Percentiles rank a stretch among this genome's conserved stretches.
These are phyloP conservation scores for Macaca fascicularis DNA, from an alignment of 2,113 vertebrate genomes.

Conservation along the genomic window T2T-MFA8v1.1 NC_088378.1:68153001-68153500, in stretches of 20 bases:
- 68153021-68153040: not conserved
- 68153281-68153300: not conserved
- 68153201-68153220: not conserved
- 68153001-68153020: accelerated
- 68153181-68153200: not conserved
- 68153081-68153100: not conserved
- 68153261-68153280: not conserved
- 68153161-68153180: not conserved
- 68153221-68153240: not conserved
- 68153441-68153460: not conserved
- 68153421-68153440: not conserved
- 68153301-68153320: not conserved
- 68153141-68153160: not conserved
- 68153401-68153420: no score
- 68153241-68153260: not conserved
- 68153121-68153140: not conserved
- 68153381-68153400: not conserved
- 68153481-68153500: constrained; percentile 27
- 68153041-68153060: not conserved
- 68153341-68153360: not conserved
- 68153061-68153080: accelerated
- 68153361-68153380: not conserved
- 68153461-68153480: not conserved
- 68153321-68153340: not conserved
- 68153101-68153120: not conserved